phyloP scores from a whole-genome alignment of 1,140 invertebrate species.

The Agrypnia vestita region DNA sequence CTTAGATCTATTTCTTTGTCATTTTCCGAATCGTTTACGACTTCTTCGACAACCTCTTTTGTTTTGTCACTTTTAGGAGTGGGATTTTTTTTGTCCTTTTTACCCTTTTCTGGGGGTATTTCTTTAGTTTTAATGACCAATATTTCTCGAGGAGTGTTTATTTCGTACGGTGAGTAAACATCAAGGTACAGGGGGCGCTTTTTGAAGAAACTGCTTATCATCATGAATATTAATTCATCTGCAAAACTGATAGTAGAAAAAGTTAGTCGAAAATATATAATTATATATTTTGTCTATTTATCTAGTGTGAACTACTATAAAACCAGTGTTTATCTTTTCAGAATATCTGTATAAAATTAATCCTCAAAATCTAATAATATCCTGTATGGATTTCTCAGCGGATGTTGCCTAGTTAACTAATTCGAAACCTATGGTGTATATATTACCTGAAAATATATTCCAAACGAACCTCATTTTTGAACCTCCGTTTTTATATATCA shows the following conservation, averaged over 20 bases:
- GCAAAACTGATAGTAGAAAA: constrained; percentile 8
- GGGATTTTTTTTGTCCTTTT: constrained; percentile 4
- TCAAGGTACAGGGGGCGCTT: constrained; percentile 11
- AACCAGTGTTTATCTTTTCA: no score
- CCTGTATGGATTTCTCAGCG: no score
- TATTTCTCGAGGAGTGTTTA: constrained; percentile 20
- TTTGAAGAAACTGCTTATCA: constrained; percentile 19
- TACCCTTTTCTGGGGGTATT: constrained; percentile 6
- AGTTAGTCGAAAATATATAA: no score
- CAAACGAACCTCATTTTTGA: no score
- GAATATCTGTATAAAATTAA: no score
- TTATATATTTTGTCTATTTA: no score
- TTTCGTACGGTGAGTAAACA: constrained; percentile 19
- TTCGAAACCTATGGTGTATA: no score
- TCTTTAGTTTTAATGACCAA: neutral
- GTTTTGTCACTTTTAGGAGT: neutral
- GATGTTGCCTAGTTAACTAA: no score
- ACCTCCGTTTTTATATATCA: no score
- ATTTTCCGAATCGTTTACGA: neutral
- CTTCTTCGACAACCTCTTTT: neutral
- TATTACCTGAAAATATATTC: no score
- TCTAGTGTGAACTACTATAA: no score
- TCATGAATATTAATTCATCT: constrained; percentile 33
- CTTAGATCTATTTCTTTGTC: constrained; percentile 25
- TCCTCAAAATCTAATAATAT: no score